Conservation (phyloP, 2,797 vertebrate species). For the Malacoraja senta region DNA sequence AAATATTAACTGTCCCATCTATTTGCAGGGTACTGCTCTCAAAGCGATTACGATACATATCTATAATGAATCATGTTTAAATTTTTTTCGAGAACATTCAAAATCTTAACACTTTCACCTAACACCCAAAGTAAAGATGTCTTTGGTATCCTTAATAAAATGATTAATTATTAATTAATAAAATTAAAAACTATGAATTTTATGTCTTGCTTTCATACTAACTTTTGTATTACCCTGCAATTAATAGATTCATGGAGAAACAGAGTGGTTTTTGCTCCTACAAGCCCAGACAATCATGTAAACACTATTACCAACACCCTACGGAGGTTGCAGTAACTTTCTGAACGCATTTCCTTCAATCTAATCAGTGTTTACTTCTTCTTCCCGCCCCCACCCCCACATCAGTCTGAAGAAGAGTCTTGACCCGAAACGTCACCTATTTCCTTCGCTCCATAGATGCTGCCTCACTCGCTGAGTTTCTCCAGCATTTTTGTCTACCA, state of each 20-base stretch:
- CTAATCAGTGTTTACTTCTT: not conserved
- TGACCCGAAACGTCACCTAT: too few relatives aligned
- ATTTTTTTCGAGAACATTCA: not conserved
- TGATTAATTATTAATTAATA: too few relatives aligned
- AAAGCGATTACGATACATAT: not conserved
- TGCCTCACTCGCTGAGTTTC: too few relatives aligned
- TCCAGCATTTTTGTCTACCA: too few relatives aligned
- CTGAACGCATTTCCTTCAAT: not conserved
- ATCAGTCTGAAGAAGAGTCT: too few relatives aligned
- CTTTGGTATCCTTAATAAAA: too few relatives aligned
- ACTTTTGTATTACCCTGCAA: not conserved
- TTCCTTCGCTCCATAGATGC: too few relatives aligned
- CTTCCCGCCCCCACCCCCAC: too few relatives aligned
- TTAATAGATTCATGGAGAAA: not conserved
- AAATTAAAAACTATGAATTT: not conserved
- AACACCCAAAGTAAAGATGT: not conserved
- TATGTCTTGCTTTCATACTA: not conserved
- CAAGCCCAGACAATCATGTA: too few relatives aligned
- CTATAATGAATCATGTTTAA: not conserved
- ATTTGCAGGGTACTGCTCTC: not conserved
- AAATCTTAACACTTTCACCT: not conserved
- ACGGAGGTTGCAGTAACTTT: not conserved
- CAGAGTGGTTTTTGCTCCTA: not conserved
- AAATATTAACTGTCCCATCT: not conserved
- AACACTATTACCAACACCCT: constrained; percentile 11